Base-by-base conservation (phyloP, 2,888 invertebrate genomes). In the Hypercompe scribonia region DNA sequence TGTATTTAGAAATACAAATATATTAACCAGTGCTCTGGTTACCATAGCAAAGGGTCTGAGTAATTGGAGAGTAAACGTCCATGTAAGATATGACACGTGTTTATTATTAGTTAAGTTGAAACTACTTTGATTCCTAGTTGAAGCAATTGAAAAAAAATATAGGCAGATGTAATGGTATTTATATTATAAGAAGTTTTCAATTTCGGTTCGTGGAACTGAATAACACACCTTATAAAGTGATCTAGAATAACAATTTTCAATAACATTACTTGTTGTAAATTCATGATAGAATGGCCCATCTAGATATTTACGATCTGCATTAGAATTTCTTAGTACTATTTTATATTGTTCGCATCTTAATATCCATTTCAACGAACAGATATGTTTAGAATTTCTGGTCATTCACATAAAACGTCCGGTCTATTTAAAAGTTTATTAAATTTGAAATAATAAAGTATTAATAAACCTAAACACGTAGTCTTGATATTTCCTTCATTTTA, bases 291-390 rank as follows among this genome's bases (percentile, higher is more conserved):
- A 28, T 42, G 18, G 63, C 72, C 34, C 42, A 72, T 77, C 77
- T 39, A 77, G 75, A 65, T 11, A 18, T 31, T 67, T 34, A 36
- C 66, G 0, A 66, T 76, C 75, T 61, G 36, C 28, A 70, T 70
- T 64, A 36, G 68, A 78, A 82, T 84, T 81, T 74, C 77, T 78
- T 70, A 65, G 58, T 78, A 76, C 76, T 81, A 79, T 79, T 76
- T 81, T 83, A 78, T 76, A 76, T 68, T 70, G 71, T 50, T 72
- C 68, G 65, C 66, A 63, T 74, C 67, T 72, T 31, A 65, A 77
- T 78, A 77, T 79, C 76, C 72, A 73, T 78, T 76, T 68, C 71
- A 66, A n/a, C 71, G 72, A 63, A 67, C 63, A 33, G 34, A 68
- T 61, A 71, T 67, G 72, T 58, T 50, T 63, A 64, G 28, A 68